Base-by-base conservation (phyloP, 2,888 invertebrate species). In the Napeogenes inachia region DNA sequence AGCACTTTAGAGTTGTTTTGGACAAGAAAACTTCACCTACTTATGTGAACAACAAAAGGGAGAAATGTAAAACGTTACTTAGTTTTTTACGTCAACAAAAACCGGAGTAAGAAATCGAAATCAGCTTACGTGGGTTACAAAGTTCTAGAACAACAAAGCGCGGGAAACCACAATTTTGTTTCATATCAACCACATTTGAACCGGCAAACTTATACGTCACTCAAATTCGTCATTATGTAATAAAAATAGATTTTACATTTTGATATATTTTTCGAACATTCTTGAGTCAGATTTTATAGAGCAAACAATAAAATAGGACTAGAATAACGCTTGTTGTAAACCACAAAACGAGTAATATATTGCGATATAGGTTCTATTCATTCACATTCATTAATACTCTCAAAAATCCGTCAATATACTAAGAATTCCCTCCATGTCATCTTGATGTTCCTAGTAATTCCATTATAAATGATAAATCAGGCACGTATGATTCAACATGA, bases 81-180 rank as follows among this genome's bases (percentile, higher is more conserved):
- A 67, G 65, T 87, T 84, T 85, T 86, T 85, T 81, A 21, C 72
- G 68, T 72, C 76, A 77, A 78, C 84, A 87, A 86, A 88, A 85
- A 85, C 82, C 79, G 74, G 73, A 74, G 81, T 76, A 79, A 79
- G 80, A 81, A 82, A 86, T 85, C 82, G 84, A 84, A 87, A 85
- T 83, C 82, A 80, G 86, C 86, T 86, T 85, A 86, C 74, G 75
- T 77, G 76, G 82, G 84, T 86, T 84, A 82, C 75, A 77, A 86
- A 89, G 84, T 87, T 89, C 80, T 75, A 78, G 79, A 65, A 71
- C 72, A 78, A 81, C 81, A 70, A 70, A 75, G 70, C 65, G 79
- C 74, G 76, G 72, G 69, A 70, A 71, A 78, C 80, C 79, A 74
- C 80, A 77, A 70, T 69, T 70, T 70, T 61, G 68, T 64, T 61